Conservation (phyloP, 2,888 invertebrate species). For the Agrochola circellaris region DNA sequence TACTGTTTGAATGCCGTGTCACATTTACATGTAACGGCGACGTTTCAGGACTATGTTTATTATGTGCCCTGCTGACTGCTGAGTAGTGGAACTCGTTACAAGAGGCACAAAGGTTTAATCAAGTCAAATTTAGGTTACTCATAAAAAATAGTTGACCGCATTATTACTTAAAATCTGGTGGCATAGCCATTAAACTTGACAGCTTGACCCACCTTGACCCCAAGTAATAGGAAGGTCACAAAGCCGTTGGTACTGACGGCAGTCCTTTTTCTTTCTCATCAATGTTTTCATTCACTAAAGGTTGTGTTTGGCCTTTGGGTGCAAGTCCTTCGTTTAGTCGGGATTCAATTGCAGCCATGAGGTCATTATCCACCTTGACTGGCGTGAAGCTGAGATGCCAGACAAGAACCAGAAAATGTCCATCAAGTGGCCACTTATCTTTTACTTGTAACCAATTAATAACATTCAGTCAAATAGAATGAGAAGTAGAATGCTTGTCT, state of each 20-base stretch:
- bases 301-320: background rate
- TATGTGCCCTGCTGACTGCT: constrained; percentile 10
- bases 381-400: background rate
- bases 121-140: background rate
- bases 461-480: too few species aligned
- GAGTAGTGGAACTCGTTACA: constrained; percentile 1
- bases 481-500: too few species aligned
- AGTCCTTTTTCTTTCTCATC: background rate
- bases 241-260: background rate
- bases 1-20: constrained; percentile 19
- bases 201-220: constrained; percentile 25
- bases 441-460: background rate
- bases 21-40: background rate
- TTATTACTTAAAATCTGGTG: background rate
- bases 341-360: background rate
- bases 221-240: background rate
- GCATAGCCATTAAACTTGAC: constrained; percentile 4
- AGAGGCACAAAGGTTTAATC: background rate
- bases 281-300: background rate
- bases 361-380: background rate
- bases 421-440: constrained; percentile 1
- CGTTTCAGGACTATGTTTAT: background rate
- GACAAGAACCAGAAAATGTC: background rate
- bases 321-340: background rate
- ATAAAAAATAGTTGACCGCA: background rate